Conservation (phyloP, 92 coral and sea anemone genomes). For the Porites evermanni region DNA sequence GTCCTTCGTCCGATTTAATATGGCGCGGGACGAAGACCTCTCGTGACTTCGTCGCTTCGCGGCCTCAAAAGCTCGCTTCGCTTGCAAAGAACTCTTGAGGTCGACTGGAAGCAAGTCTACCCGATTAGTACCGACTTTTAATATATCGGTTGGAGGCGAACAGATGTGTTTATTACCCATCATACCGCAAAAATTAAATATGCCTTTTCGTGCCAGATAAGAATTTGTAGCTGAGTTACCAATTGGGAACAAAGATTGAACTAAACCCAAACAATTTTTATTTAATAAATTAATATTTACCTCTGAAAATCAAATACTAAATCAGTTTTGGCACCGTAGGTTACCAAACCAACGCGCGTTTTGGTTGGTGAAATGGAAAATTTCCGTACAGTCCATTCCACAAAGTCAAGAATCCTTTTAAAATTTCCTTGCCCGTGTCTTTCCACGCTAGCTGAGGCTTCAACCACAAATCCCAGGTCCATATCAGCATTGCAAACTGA, state of each 20-base stretch:
- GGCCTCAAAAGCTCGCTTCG: too few species aligned
- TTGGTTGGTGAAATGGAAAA: constrained; percentile 64
- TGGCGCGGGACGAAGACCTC: too few species aligned
- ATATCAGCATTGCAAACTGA: constrained; percentile 72
- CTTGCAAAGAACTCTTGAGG: too few species aligned
- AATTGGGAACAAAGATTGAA: background rate
- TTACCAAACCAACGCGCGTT: constrained; percentile 75
- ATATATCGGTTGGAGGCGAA: too few species aligned
- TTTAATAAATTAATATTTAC: background rate
- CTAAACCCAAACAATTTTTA: background rate
- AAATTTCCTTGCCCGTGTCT: constrained; percentile 64
- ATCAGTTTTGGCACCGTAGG: constrained; percentile 37
- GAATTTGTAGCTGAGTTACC: background rate
- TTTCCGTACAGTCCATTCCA: constrained; percentile 64
- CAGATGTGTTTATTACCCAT: too few species aligned
- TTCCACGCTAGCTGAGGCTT: constrained; percentile 67
- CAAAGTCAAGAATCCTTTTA: constrained; percentile 64
- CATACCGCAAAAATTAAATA: too few species aligned
- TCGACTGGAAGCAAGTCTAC: too few species aligned
- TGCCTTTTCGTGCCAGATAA: too few species aligned
- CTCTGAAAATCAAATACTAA: constrained; percentile 39
- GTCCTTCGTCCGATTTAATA: too few species aligned
- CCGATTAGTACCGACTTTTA: too few species aligned
- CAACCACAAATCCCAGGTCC: constrained; percentile 82
- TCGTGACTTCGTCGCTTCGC: too few species aligned